Evolutionary conservation across 2,888 invertebrate species (phyloP), one percentile per base, ranked within the genome.

Genomic region (Bimastos eiseni): DNA sequence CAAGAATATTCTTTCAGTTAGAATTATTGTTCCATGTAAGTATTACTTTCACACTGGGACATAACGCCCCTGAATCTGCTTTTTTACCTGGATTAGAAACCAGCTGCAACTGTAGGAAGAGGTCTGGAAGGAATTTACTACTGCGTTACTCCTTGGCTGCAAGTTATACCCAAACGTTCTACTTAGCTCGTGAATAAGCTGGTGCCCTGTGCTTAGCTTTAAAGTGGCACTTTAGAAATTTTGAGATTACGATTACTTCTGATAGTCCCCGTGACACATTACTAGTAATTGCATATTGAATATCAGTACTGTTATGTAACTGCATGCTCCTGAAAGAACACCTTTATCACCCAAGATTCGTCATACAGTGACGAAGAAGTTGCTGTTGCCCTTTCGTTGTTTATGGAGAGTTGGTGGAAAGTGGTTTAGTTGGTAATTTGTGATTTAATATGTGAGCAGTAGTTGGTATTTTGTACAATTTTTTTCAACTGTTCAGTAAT

Each of bases 371-470:
- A n/a, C 13, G 1, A 11, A 70, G 70, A 70, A 70, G 70, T n/a
- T 70, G 70, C 70, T 70, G 13, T n/a, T 70, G 21, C 55, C 19
- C 44, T 55, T 30, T 55, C 55, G 70, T 70, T 30, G 70, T 70
- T n/a, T n/a, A 30, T 24, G 44, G 21, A 55, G 70, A 70, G 70
- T 70, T 70, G 30, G 70, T 70, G 70, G 70, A n/a, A 70, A n/a
- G n/a, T 70, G n/a, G n/a, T 70, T 70, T 70, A 70, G n/a, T 70
- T n/a, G 70, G 70, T 70, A 70, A 30, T 70, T 70, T n/a, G n/a
- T n/a, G 70, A n/a, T 70, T 70, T 70, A 70, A 70, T 70, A 70
- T 70, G 70, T n/a, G 70, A 70, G 70, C 70, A 70, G 70, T 70
- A 70, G 70, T 70, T 70, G 70, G 70, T 70, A 70, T 70, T 70